Evolutionary conservation across 2,888 invertebrate species (phyloP).

Genomic region (Brenthis daphne): DNA sequence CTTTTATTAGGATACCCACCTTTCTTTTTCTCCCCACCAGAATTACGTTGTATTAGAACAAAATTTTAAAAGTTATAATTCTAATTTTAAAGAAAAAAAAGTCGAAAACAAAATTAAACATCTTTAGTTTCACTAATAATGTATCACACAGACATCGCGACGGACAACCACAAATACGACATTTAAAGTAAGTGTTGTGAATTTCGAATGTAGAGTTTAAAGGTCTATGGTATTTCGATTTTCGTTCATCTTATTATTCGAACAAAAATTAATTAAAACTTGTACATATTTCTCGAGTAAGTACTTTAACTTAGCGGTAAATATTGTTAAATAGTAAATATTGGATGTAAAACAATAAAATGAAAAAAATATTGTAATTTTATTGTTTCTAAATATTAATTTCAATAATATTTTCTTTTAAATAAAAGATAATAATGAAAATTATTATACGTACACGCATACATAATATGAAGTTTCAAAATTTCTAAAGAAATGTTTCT

Average conservation of each 20-base stretch:
- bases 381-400: too few species aligned
- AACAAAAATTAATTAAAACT: too few species aligned
- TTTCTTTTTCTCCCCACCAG: conserved; percentile 57
- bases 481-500: too few species aligned
- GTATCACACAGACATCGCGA: conserved; percentile 50
- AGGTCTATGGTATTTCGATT: conserved; percentile 11
- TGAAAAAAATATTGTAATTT: too few species aligned
- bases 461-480: too few species aligned
- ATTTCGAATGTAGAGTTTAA: neutral
- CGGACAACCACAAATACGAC: conserved; percentile 42
- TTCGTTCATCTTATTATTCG: neutral
- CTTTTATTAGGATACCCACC: conserved; percentile 50
- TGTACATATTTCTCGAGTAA: too few species aligned
- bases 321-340: too few species aligned
- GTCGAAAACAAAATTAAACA: conserved; percentile 47
- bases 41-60: conserved; percentile 49
- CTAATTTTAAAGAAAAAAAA: conserved; percentile 42
- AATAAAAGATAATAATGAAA: too few species aligned
- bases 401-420: too few species aligned
- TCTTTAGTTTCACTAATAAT: conserved; percentile 49
- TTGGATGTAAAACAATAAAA: too few species aligned
- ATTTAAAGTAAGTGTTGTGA: conserved; percentile 26
- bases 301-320: too few species aligned
- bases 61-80: conserved; percentile 33
- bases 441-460: too few species aligned